A percentile compares a stretch with the other conserved stretches of the same genome.
These are phyloP conservation scores for Caiman crocodilus DNA, from an alignment of 2,797 vertebrate species.

Conservation along the genomic window DNA sequence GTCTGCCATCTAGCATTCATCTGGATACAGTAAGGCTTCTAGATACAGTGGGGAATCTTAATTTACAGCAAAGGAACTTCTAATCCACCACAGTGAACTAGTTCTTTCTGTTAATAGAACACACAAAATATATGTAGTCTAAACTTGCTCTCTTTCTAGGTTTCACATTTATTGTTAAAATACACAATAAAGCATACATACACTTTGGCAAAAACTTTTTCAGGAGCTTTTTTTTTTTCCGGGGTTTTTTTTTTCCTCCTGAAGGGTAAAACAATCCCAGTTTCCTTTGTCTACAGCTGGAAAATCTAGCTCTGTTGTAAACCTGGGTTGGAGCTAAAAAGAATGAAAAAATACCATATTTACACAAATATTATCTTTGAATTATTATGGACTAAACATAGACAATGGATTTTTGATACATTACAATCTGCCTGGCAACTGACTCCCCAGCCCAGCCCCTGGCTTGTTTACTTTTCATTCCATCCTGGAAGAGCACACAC, in stretches of 20 bases:
- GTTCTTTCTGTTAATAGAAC: not conserved
- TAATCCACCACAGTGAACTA: not conserved
- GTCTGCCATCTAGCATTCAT: not conserved
- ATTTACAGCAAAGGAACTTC: not conserved
- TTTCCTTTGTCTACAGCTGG: no score
- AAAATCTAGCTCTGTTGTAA: not conserved
- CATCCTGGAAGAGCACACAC: no score
- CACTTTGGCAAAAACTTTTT: not conserved
- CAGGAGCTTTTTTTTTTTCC: not conserved
- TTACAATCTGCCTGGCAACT: no score
- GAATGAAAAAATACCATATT: not conserved
- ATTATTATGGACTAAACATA: no score
- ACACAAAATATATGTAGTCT: not conserved
- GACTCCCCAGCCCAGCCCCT: no score
- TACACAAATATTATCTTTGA: no score
- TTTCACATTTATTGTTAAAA: not conserved
- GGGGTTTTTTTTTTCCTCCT: not conserved
- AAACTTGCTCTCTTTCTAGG: not conserved
- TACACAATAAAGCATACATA: not conserved
- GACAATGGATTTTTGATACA: no score
- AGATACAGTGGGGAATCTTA: not conserved
- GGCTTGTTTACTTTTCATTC: no score
- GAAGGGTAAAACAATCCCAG: not conserved
- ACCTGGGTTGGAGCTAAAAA: not conserved
- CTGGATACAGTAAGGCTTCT: not conserved